These are phyloP conservation scores for Clepsis dumicolana DNA, from an alignment of 2,888 invertebrate genomes.

Conservation along the genomic window DNA sequence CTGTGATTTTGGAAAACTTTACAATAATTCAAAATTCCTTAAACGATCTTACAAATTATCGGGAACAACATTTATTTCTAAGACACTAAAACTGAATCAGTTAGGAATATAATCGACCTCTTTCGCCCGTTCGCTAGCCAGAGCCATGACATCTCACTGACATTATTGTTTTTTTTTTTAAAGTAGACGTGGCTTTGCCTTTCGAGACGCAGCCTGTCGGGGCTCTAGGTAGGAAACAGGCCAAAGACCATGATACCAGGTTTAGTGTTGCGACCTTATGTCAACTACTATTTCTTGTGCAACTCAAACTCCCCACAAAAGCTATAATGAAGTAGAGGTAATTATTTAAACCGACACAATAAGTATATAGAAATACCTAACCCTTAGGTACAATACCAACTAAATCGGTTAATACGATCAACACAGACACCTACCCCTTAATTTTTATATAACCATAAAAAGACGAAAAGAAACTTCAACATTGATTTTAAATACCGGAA, in stretches of 20 bases:
- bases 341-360: slow-evolving; percentile 83
- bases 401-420: slow-evolving; percentile 82
- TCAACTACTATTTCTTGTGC: slow-evolving; percentile 83
- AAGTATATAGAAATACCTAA: slow-evolving; percentile 84
- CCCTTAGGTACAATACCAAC: slow-evolving; percentile 80
- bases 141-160: neutral
- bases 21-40: slow-evolving; percentile 58
- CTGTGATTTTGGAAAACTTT: slow-evolving; percentile 66
- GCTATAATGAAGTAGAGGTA: slow-evolving; percentile 82
- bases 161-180: neutral
- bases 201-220: neutral
- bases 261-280: slow-evolving; percentile 66
- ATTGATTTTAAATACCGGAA: slow-evolving; percentile 79
- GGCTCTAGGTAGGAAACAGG: slow-evolving; percentile 32
- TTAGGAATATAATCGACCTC: slow-evolving; percentile 42
- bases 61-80: slow-evolving; percentile 83
- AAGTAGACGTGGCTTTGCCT: neutral
- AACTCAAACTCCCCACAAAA: slow-evolving; percentile 82
- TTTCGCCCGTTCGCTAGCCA: slow-evolving; percentile 27
- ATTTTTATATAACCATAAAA: slow-evolving; percentile 83
- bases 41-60: slow-evolving; percentile 80
- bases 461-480: slow-evolving; percentile 81
- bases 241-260: slow-evolving; percentile 53
- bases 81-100: slow-evolving; percentile 70
- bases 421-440: slow-evolving; percentile 84